Conservation (phyloP, 2,113 vertebrate genomes). For the Chionomys nivalis region DNA sequence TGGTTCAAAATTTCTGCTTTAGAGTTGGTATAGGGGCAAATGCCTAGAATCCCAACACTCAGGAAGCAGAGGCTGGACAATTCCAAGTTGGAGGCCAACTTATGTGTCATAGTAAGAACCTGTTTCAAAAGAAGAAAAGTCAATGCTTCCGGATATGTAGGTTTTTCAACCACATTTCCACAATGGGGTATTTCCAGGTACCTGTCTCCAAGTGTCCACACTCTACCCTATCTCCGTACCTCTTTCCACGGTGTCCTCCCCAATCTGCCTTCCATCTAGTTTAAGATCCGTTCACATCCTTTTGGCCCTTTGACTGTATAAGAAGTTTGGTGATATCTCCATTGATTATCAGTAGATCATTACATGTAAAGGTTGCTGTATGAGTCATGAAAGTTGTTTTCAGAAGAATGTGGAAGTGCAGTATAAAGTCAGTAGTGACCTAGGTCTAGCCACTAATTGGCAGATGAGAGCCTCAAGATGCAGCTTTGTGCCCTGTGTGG, state of each 20-base stretch:
- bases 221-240: accelerated
- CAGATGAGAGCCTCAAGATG: background rate
- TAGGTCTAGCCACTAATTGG: too few relatives aligned
- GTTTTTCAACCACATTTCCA: background rate
- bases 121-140: background rate
- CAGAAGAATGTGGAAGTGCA: background rate
- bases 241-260: accelerated
- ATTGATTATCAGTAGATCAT: background rate
- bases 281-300: too few relatives aligned
- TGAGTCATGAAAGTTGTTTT: background rate
- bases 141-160: background rate
- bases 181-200: background rate
- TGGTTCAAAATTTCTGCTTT: background rate
- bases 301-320: too few relatives aligned
- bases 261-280: background rate
- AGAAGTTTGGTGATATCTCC: background rate
- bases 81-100: background rate
- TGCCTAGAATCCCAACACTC: background rate
- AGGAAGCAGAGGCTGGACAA: background rate
- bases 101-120: background rate
- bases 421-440: accelerated
- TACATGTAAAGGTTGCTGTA: background rate
- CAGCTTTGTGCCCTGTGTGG: background rate
- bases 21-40: background rate
- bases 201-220: background rate